phyloP scores from a whole-genome alignment of 1,140 invertebrate genomes.

The Atopsyche davidsoni region DNA sequence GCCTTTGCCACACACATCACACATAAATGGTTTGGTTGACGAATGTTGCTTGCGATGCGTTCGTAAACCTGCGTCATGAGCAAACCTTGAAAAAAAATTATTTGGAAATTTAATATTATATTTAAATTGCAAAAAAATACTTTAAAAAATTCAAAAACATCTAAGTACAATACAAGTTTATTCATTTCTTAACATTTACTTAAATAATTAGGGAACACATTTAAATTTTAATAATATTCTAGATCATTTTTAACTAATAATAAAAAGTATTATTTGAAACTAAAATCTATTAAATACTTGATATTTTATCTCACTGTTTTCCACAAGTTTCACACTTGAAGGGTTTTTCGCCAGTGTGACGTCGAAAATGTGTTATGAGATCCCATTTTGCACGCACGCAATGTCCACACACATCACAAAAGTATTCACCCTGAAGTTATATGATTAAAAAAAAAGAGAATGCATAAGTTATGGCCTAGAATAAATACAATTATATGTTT shows the following conservation, averaged over 20 bases:
- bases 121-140: neutral
- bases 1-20: constrained; percentile 64
- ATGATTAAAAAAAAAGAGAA: too few species aligned
- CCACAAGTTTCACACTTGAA: constrained; percentile 68
- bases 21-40: constrained; percentile 62
- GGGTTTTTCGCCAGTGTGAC: constrained; percentile 95
- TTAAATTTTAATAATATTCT: neutral
- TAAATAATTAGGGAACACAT: neutral
- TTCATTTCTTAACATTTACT: too few species aligned
- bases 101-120: neutral
- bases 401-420: constrained; percentile 15
- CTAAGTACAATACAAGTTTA: too few species aligned
- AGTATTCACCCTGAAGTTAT: constrained; percentile 4
- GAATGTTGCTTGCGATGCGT: constrained; percentile 56
- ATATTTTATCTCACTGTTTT: constrained; percentile 12
- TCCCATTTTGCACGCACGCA: constrained; percentile 8
- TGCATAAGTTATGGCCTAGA: too few species aligned
- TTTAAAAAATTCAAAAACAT: too few species aligned
- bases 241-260: too few species aligned
- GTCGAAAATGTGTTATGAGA: constrained; percentile 76
- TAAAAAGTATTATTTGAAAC: too few species aligned
- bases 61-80: constrained; percentile 48
- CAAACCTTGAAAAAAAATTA: constrained; percentile 35
- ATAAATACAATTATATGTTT: too few species aligned
- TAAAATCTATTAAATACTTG: too few species aligned